These are phyloP conservation scores for Eulimnadia texana DNA, from an alignment of 1,140 invertebrate species.

Conservation along the genomic window DNA sequence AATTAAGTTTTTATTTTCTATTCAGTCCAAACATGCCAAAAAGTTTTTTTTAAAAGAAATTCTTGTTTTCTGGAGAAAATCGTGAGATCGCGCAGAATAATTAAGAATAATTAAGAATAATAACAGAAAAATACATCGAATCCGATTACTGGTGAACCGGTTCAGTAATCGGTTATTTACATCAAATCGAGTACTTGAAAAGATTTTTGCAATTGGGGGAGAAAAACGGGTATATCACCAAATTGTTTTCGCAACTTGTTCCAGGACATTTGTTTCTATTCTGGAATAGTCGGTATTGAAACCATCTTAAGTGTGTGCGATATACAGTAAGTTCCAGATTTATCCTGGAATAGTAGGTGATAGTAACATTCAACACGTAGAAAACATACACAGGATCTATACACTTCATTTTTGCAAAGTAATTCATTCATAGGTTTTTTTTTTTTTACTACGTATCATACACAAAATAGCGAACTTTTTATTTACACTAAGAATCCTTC, in stretches of 20 bases:
- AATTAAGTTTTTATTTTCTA: too few species aligned
- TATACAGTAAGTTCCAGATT: not conserved
- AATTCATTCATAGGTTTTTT: not conserved
- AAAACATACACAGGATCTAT: not conserved
- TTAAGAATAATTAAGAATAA: not conserved
- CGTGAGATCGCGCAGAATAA: not conserved
- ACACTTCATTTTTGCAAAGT: not conserved
- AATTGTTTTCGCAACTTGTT: not conserved
- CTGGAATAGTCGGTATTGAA: not conserved
- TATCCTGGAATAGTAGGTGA: not conserved
- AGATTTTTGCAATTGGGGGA: too few species aligned
- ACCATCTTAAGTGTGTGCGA: not conserved
- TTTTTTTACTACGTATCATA: too few species aligned
- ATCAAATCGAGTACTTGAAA: too few species aligned
- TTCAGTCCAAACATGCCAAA: not conserved
- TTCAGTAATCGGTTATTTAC: not conserved
- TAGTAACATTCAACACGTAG: not conserved
- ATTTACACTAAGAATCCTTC: constrained; percentile 78
- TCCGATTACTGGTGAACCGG: not conserved
- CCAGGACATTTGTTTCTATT: not conserved
- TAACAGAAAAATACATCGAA: not conserved
- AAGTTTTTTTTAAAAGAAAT: not conserved
- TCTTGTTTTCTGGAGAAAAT: not conserved
- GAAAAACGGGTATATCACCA: too few species aligned
- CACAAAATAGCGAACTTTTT: too few species aligned